A percentile compares a stretch with the other conserved stretches of the same genome.
Conservation (phyloP, 1,140 invertebrate species). For the Drosophila sechellia region DNA sequence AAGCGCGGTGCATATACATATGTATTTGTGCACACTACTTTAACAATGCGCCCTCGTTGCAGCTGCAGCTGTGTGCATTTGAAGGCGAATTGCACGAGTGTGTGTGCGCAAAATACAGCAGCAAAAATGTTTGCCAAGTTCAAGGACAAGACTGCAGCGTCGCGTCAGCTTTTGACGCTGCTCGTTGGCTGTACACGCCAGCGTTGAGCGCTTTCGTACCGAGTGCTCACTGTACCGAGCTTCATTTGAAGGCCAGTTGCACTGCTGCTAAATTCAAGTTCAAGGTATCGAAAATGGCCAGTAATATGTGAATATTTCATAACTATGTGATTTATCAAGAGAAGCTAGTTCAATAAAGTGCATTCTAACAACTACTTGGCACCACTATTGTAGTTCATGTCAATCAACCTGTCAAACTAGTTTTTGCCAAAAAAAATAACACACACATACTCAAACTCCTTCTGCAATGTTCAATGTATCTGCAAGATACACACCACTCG, state of each 20-base stretch:
- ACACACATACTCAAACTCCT: not conserved
- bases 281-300: conserved; percentile 32
- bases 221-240: conserved; percentile 55
- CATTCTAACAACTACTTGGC: conserved; percentile 3
- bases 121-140: conserved; percentile 63
- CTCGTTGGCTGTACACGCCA: conserved; percentile 55
- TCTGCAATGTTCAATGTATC: not conserved
- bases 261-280: conserved; percentile 63
- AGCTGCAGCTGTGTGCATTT: conserved; percentile 45
- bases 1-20: not conserved
- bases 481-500: not conserved
- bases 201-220: not conserved
- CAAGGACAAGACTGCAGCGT: conserved; percentile 69
- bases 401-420: conserved; percentile 58
- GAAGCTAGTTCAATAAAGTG: not conserved
- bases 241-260: conserved; percentile 58
- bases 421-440: conserved; percentile 62
- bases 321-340: no score
- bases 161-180: conserved; percentile 58
- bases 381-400: conserved; percentile 6
- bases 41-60: conserved; percentile 13
- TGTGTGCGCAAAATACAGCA: conserved; percentile 14
- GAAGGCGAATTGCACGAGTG: conserved; percentile 31
- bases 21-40: not conserved
- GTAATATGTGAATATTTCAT: no score